Evolutionary conservation across 2,797 vertebrate species (phyloP).

Genomic region (Martes flavigula): DNA sequence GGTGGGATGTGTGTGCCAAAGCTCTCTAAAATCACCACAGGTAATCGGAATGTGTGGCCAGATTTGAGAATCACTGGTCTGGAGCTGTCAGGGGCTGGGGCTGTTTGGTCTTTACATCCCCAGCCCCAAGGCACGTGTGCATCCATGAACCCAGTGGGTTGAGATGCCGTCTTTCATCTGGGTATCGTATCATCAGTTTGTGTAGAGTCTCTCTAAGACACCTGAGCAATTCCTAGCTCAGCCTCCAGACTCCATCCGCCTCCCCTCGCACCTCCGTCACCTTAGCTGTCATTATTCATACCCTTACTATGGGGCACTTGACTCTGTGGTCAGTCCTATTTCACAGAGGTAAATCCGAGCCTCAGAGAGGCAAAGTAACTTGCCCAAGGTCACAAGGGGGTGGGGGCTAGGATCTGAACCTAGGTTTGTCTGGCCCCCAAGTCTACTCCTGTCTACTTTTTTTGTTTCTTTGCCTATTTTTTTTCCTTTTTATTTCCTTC

Average conservation of each 20-base stretch:
- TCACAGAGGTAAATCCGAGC: background rate
- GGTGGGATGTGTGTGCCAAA: background rate
- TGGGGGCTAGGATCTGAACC: background rate
- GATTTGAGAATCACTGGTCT: background rate
- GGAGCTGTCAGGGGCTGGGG: background rate
- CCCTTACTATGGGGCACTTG: fast-evolving
- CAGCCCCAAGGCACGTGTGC: background rate
- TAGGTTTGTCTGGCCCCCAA: background rate
- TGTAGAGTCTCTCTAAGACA: background rate
- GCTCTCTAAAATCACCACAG: background rate
- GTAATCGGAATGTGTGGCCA: background rate
- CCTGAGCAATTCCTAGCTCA: background rate
- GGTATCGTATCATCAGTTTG: background rate
- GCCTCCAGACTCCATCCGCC: background rate
- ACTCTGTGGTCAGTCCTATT: background rate
- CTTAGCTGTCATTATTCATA: background rate
- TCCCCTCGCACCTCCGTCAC: background rate
- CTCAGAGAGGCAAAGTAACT: constrained; percentile 1
- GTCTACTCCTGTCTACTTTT: background rate
- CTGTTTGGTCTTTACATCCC: background rate
- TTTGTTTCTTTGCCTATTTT: background rate
- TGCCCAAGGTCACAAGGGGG: background rate
- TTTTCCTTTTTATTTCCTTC: background rate
- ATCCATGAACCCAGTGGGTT: background rate
- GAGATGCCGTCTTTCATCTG: background rate